phyloP scores from a whole-genome alignment of 2,888 invertebrate genomes.

The Eupithecia vulgata region DNA sequence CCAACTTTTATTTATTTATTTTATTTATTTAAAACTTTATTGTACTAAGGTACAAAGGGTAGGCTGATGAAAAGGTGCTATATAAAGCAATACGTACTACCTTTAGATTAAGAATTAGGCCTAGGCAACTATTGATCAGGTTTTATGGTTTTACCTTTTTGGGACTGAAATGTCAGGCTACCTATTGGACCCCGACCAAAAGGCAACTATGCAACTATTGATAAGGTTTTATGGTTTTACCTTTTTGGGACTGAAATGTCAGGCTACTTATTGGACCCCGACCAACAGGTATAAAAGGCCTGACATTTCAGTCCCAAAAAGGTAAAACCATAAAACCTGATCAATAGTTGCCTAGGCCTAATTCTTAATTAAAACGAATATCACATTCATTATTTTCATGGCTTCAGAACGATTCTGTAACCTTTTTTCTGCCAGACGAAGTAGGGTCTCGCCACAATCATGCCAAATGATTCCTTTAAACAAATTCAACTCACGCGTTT shows the following conservation, averaged over 20 bases:
- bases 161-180: neutral
- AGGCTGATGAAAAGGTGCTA: too few relatives aligned
- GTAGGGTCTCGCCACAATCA: constrained; percentile 21
- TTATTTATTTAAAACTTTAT: too few relatives aligned
- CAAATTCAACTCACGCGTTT: constrained; percentile 43
- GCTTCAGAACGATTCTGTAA: neutral
- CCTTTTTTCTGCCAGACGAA: constrained; percentile 16
- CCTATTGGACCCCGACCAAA: too few relatives aligned
- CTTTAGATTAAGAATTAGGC: neutral
- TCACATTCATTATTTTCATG: neutral
- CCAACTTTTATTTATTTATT: too few relatives aligned
- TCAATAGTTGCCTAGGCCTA: neutral
- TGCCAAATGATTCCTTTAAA: constrained; percentile 41
- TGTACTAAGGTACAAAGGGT: too few relatives aligned
- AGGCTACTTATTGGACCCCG: too few relatives aligned
- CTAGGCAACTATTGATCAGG: neutral
- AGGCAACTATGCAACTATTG: neutral
- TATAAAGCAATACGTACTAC: too few relatives aligned
- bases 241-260: neutral
- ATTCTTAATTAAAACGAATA: neutral
- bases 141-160: neutral
- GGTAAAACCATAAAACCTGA: neutral
- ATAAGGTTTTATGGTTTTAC: neutral
- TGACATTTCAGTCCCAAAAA: neutral
- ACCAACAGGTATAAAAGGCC: neutral